Percentiles rank a stretch among this genome's conserved stretches.
phyloP scores from a whole-genome alignment of 2,113 vertebrate genomes.

The Vidua macroura region DNA sequence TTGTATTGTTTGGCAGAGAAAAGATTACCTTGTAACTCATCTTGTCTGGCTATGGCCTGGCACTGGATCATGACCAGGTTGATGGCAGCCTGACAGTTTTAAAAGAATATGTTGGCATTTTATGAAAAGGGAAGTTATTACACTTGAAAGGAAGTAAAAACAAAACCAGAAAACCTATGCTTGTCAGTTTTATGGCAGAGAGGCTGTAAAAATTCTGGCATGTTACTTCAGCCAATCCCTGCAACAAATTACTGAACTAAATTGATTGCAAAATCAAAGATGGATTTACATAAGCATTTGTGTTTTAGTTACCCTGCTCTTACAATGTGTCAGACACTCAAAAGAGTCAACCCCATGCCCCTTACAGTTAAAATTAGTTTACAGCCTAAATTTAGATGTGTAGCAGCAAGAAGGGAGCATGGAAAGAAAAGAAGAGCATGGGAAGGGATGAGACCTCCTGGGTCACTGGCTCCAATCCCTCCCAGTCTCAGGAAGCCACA shows the following conservation, averaged over 20 bases:
- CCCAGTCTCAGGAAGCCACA: conserved; percentile 25
- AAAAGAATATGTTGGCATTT: conserved; percentile 60
- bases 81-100: conserved; percentile 55
- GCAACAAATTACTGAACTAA: conserved; percentile 52
- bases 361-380: conserved; percentile 45
- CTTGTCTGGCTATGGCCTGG: conserved; percentile 51
- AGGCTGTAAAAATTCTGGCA: conserved; percentile 53
- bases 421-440: conserved; percentile 61
- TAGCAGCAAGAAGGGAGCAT: conserved; percentile 4
- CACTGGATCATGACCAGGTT: conserved; percentile 55
- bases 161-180: conserved; percentile 33
- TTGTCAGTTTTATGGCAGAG: conserved; percentile 63
- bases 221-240: conserved; percentile 20
- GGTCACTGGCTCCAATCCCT: conserved; percentile 48
- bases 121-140: conserved; percentile 65
- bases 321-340: not conserved
- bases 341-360: not conserved
- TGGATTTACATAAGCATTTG: conserved; percentile 46
- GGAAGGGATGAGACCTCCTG: conserved; percentile 52
- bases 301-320: conserved; percentile 1
- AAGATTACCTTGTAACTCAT: conserved; percentile 59
- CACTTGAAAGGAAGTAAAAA: conserved; percentile 65
- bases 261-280: conserved; percentile 58
- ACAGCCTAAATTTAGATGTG: conserved; percentile 46
- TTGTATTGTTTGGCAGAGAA: conserved; percentile 47